A percentile compares a stretch with the other conserved stretches of the same genome.
Conservation (phyloP, 1,140 invertebrate genomes). For the Drosophila mayri region DNA sequence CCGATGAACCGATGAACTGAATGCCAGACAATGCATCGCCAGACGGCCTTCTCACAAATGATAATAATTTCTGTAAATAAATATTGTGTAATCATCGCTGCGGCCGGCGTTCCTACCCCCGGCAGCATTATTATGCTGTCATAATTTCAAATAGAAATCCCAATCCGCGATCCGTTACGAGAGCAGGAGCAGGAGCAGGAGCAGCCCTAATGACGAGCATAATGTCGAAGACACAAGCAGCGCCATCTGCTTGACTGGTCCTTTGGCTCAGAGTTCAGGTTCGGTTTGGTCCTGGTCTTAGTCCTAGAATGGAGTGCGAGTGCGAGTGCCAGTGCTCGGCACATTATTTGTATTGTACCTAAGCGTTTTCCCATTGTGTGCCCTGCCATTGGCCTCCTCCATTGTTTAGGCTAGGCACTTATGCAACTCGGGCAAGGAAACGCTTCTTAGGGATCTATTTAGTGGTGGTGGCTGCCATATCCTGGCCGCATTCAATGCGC, state of each 20-base stretch:
- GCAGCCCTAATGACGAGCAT: constrained; percentile 65
- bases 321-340: constrained; percentile 23
- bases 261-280: constrained; percentile 29
- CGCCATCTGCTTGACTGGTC: constrained; percentile 59
- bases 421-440: constrained; percentile 60
- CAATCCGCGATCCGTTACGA: constrained; percentile 56
- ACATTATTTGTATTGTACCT: constrained; percentile 56
- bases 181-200: constrained; percentile 27
- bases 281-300: background rate
- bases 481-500: background rate
- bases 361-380: constrained; percentile 50
- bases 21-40: constrained; percentile 25
- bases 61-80: constrained; percentile 78
- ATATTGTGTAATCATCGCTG: constrained; percentile 75
- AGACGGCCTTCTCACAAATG: constrained; percentile 60
- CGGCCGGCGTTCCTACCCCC: constrained; percentile 25
- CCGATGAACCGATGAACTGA: constrained; percentile 26
- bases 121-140: constrained; percentile 74
- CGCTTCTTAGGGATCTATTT: constrained; percentile 2
- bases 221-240: constrained; percentile 64
- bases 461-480: constrained; percentile 5
- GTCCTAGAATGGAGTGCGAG: constrained; percentile 8
- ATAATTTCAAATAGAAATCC: constrained; percentile 70
- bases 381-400: constrained; percentile 56
- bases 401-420: constrained; percentile 76